Evolutionary conservation across 2,113 vertebrate genomes (phyloP), one percentile per base, ranked within the genome.

Genomic region (human): DNA sequence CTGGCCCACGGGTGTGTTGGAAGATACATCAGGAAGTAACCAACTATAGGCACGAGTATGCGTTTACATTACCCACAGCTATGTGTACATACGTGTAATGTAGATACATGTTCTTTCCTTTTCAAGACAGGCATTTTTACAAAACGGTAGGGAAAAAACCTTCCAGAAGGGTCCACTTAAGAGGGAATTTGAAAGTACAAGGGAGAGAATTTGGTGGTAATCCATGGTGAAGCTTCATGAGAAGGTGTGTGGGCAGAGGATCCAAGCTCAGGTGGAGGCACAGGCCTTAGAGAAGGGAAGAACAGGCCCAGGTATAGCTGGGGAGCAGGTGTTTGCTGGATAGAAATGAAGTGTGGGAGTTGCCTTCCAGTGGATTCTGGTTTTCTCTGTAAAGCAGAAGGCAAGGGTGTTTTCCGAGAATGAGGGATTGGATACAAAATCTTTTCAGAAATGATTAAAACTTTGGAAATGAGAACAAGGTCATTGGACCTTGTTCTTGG

Each of bases 371-470:
- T 10, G 48, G 43, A 38, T 45, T 87, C 55, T 45, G 6, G 13
- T 73, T 86, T 43, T 70, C 52, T 94, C n/a, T 76, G 22, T 50
- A 27, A 94, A 83, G 12, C 72, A 59, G n/a, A 90, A 94, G 20
- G 6, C 48, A 52, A 55, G 4, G 10, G 13, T 40, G 6, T 57
- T 50, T 90, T 90, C 66, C 76, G 64, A 87, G 68, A 93, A 16
- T 6, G 73, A 61, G 32, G 48, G 5, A 59, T 11, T 40, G 17
- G 11, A 32, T 23, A 70, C 4, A 14, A 96, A 5, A n/a, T 18
- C 45, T 57, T 78, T 72, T 86, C 20, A 86, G 73, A 82, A 57
- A 81, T 32, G 11, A 70, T 27, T 75, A 48, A 52, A 89, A 57
- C 25, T 86, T 40, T 61, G 23, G 57, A 81, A 48, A 30, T 40